A percentile compares a stretch with the other conserved stretches of the same genome.
These are phyloP conservation scores for Vidua macroura DNA, from an alignment of 2,113 vertebrate species.

Conservation along the genomic window DNA sequence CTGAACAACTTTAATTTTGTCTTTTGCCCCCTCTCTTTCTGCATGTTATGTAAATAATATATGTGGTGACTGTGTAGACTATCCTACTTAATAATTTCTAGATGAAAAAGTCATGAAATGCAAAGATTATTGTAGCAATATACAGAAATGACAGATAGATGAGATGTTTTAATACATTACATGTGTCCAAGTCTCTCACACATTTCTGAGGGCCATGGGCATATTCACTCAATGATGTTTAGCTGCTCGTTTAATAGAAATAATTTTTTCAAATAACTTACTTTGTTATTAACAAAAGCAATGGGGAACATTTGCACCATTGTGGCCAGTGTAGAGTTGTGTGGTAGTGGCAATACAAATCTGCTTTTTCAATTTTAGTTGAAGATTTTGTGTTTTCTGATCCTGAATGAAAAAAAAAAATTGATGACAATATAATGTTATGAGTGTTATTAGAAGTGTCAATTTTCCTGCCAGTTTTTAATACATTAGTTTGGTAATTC, in stretches of 20 bases:
- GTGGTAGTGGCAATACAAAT: not conserved
- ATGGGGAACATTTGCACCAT: not conserved
- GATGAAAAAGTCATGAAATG: not conserved
- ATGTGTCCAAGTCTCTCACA: not conserved
- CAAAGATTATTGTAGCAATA: not conserved
- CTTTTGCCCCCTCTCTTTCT: not conserved
- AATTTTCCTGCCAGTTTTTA: not conserved
- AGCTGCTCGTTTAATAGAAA: not conserved
- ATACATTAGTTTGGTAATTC: not conserved
- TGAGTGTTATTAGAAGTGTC: not conserved
- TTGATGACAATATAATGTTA: not conserved
- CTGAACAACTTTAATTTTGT: not conserved
- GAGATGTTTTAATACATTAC: not conserved
- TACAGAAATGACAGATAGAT: not conserved
- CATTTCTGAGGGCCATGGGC: not conserved
- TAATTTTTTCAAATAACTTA: not conserved
- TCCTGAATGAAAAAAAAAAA: not conserved
- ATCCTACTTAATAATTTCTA: not conserved
- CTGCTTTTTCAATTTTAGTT: not conserved
- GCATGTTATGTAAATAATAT: not conserved
- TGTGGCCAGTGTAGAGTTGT: not conserved
- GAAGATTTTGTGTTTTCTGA: not conserved
- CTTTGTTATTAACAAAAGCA: not conserved
- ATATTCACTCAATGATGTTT: not conserved
- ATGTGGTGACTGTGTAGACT: not conserved